phyloP scores from a whole-genome alignment of 2,113 vertebrate species.

The Microtus pennsylvanicus region DNA sequence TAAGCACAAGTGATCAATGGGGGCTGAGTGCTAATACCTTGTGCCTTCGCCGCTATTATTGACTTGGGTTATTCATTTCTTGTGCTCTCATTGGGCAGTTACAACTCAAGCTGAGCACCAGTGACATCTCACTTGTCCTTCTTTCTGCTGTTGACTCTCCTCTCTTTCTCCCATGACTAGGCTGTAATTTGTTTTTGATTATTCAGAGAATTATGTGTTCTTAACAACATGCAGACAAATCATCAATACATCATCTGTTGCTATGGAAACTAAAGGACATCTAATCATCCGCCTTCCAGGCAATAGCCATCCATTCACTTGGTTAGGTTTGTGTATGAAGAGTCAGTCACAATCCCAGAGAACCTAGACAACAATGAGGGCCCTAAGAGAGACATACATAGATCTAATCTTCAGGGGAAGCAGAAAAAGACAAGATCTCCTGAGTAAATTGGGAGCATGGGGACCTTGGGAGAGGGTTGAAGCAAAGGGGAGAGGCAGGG shows the following conservation, averaged over 20 bases:
- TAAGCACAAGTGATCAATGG: not conserved
- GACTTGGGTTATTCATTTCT: not conserved
- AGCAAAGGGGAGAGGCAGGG: too few species aligned
- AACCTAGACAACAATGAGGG: too few species aligned
- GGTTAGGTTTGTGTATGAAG: not conserved
- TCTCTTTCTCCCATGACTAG: not conserved
- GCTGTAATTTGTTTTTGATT: slow-evolving; percentile 41
- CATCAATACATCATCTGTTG: slow-evolving; percentile 58
- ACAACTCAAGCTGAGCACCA: not conserved
- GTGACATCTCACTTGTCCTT: not conserved
- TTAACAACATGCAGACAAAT: slow-evolving; percentile 38
- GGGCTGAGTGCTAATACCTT: not conserved
- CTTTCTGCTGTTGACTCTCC: not conserved
- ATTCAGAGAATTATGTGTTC: not conserved
- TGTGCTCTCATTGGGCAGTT: not conserved
- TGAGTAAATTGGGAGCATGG: too few species aligned
- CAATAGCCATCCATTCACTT: not conserved
- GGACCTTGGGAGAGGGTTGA: too few species aligned
- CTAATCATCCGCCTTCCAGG: not conserved
- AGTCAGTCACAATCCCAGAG: not conserved
- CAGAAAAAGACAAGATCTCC: too few species aligned
- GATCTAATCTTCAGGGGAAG: too few species aligned
- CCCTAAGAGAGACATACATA: too few species aligned
- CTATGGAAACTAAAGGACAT: slow-evolving; percentile 60
- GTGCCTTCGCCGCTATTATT: not conserved